These are phyloP conservation scores for Datnioides undecimradiatus DNA, from an alignment of 2,113 vertebrate species.

Conservation along the genomic window DNA sequence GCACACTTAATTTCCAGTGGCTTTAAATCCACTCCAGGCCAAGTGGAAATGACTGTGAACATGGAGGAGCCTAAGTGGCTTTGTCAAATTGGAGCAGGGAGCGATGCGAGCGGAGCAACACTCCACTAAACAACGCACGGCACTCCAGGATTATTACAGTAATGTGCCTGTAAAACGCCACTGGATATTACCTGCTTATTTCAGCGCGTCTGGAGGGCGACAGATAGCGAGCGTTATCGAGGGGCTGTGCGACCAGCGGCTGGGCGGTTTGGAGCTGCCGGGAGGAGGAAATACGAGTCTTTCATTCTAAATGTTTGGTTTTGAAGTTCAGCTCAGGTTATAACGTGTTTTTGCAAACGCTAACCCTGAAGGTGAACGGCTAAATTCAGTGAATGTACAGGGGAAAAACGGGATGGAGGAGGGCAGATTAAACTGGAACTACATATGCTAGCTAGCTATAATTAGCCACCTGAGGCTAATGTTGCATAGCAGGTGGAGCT, in stretches of 20 bases:
- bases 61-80: conserved; percentile 62
- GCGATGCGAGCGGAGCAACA: conserved; percentile 62
- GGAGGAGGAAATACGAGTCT: not conserved
- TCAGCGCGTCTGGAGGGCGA: conserved; percentile 36
- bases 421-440: not conserved
- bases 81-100: conserved; percentile 67
- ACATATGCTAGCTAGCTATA: not conserved
- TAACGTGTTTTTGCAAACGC: too few relatives aligned
- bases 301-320: too few relatives aligned
- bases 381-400: not conserved
- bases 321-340: not conserved
- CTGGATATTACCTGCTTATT: conserved; percentile 60
- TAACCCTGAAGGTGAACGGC: too few relatives aligned
- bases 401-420: not conserved
- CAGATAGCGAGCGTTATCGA: conserved; percentile 3
- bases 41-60: conserved; percentile 67
- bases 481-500: too few relatives aligned
- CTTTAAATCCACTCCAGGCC: conserved; percentile 69
- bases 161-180: conserved; percentile 61
- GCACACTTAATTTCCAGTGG: conserved; percentile 65
- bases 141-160: conserved; percentile 58
- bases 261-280: not conserved
- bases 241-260: not conserved
- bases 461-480: too few relatives aligned
- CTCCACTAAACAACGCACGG: conserved; percentile 56